Evolutionary conservation across 2,888 invertebrate species (phyloP), one percentile per base, ranked within the genome.

Genomic region (Chloromyia formosa): DNA sequence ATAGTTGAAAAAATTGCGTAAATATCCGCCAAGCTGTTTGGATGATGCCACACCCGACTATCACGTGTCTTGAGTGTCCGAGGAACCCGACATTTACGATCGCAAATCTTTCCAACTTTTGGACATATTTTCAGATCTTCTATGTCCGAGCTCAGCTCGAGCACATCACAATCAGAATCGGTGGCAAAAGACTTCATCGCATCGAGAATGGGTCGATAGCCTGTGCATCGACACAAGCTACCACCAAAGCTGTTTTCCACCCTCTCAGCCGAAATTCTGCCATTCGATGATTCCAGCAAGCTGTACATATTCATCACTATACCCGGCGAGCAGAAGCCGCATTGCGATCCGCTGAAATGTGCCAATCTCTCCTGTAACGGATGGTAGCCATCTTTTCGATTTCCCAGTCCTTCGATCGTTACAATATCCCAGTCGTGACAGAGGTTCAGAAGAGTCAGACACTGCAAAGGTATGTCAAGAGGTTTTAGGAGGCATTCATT

Each of bases 161-260:
- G 22, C 20, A 71, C 49, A 42, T 64, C 69, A 4, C 60, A 22
- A 3, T 87, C 85, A 0, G 87, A 87, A 78, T 90, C 89, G 1
- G 80, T 84, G 0, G 91, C 89, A 77, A 91, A 89, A 1, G 90
- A 88, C 83, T 92, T 92, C 80, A 92, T 91, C 1, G 92, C 89
- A 79, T 92, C 92, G 42, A 91, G 86, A 78, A 93, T 93, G 0
- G 92, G 87, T 49, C 92, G 86, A 81, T 92, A 92, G 0, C 92
- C 92, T 0, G 92, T 93, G 79, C 93, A 93, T 69, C 93, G 86
- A 79, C 93, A 92, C 54, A 92, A 88, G 77, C 92, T 91, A 54
- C 91, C 86, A 18, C 91, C 92, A 80, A 92, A 91, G 0, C 90
- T 89, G 79, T 91, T 90, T 81, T 92, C 92, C 1, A 92, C 86